Base-by-base conservation (phyloP, 1,140 invertebrate genomes). In the Pseudobourletiella spinata region DNA sequence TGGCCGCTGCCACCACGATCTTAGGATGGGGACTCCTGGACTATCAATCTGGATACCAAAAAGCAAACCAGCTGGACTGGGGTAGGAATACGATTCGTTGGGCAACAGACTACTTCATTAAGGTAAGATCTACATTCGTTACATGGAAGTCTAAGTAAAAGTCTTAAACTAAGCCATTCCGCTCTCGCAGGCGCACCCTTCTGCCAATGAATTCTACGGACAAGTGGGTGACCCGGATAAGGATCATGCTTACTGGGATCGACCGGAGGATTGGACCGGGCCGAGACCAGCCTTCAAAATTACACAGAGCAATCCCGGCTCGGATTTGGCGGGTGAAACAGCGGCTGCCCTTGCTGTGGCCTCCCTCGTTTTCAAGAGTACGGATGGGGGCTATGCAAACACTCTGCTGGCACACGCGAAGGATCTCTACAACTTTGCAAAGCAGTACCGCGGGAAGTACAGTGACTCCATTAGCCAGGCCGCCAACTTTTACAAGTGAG, bases 291-390 rank as follows among this genome's bases (percentile, higher is more conserved):
- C n/a, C n/a, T n/a, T n/a, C n/a, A n/a, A n/a, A n/a, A n/a, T n/a
- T n/a, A n/a, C n/a, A n/a, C n/a, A n/a, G n/a, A n/a, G n/a, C n/a
- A n/a, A n/a, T n/a, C n/a, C 71, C 25, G 77, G 76, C 52, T 74
- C 75, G 59, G 77, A 78, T 66, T 64, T 77, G 6, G 74, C 72
- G 0, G 76, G 70, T 8, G 75, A 77, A 66, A 74, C 73, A 25
- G 74, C 74, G 2, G 74, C 76, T 8, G 75, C 77, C 14, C 64
- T 78, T 57, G 76, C 77, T 4, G 74, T 74, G 11, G 73, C 73
- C 22, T 74, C 73, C 15, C 72, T 78, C 29, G 71, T 71, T 0
- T 78, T 76, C 61, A 30, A 59, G 15, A n/a, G 29, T 3, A 32
- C 22, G 18, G 60, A 65, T 54, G 32, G 71, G 2, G 50, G 60